These are phyloP conservation scores for Trochalopteron elliotii DNA, from an alignment of 2,113 vertebrate species.

Conservation along the genomic window DNA sequence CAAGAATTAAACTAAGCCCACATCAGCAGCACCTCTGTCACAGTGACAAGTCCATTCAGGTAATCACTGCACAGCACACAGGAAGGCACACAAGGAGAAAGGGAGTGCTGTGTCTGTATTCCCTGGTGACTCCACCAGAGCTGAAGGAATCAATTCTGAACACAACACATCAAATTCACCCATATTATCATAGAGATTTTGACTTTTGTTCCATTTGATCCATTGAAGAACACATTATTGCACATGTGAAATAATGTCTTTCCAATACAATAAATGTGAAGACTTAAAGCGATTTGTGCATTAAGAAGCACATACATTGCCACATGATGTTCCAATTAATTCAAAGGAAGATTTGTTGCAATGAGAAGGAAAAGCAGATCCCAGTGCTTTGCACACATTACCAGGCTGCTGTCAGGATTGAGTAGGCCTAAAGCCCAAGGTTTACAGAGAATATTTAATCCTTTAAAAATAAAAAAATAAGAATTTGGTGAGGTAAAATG, in stretches of 20 bases:
- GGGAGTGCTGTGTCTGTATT: not conserved
- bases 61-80: not conserved
- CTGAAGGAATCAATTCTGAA: not conserved
- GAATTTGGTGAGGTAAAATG: not conserved
- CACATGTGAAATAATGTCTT: not conserved
- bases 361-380: not conserved
- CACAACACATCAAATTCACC: not conserved
- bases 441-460: not conserved
- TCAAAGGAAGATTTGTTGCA: not conserved
- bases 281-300: not conserved
- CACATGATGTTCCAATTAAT: not conserved
- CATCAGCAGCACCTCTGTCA: not conserved
- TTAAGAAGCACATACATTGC: not conserved
- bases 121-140: not conserved
- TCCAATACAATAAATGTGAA: not conserved
- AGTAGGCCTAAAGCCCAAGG: not conserved
- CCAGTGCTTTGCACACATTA: not conserved
- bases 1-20: not conserved
- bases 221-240: not conserved
- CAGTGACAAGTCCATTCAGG: not conserved
- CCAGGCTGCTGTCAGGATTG: not conserved
- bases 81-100: not conserved
- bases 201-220: not conserved
- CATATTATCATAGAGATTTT: not conserved
- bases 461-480: not conserved